Evolutionary conservation across 2,113 vertebrate genomes (phyloP).

Genomic region (Eudorcas thomsonii): DNA sequence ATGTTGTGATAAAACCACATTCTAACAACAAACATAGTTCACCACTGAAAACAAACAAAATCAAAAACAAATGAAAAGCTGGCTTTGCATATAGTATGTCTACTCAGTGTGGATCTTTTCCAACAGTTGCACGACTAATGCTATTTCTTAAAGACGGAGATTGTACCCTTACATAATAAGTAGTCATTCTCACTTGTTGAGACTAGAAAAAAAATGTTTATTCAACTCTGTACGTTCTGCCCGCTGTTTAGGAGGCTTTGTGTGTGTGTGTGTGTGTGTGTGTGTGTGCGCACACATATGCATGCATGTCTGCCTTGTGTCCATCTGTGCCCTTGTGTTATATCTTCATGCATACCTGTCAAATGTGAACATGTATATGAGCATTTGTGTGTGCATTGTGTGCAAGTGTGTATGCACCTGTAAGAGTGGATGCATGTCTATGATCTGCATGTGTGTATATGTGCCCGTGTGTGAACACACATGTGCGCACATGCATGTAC

Average conservation of each 20-base stretch:
- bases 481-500: fast-evolving
- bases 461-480: too few relatives aligned
- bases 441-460: neutral
- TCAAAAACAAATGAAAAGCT: neutral
- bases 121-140: neutral
- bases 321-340: fast-evolving
- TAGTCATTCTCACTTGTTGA: neutral
- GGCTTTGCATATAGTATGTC: neutral
- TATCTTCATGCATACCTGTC: fast-evolving
- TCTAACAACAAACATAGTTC: neutral
- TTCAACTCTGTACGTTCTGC: too few relatives aligned
- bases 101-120: neutral
- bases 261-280: too few relatives aligned
- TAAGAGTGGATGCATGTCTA: neutral
- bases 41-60: neutral
- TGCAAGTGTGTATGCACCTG: neutral
- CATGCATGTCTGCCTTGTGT: neutral
- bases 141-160: neutral
- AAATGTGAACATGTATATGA: neutral
- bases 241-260: neutral
- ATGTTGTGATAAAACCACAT: neutral
- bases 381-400: neutral
- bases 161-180: neutral
- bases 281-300: too few relatives aligned
- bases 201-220: neutral